Evolutionary conservation across 2,797 vertebrate genomes (phyloP).

Genomic region (Borostomias antarcticus): DNA sequence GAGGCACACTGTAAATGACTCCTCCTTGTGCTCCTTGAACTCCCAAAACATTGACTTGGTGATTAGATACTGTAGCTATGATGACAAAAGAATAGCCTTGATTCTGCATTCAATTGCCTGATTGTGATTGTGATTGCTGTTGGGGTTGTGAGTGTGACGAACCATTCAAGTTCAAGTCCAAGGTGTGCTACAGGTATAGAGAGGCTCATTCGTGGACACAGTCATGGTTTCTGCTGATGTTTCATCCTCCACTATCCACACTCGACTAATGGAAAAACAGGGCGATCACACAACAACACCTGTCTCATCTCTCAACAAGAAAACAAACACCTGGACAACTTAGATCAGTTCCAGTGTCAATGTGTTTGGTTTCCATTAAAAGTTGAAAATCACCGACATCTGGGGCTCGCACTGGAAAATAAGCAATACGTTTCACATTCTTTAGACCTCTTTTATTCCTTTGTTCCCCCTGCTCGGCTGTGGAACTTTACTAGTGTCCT

Average conservation of each 20-base stretch:
- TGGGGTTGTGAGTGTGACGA: neutral
- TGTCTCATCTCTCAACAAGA: constrained; percentile 11
- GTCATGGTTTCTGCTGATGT: constrained; percentile 5
- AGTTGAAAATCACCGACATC: constrained; percentile 38
- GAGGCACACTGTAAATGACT: too few species aligned
- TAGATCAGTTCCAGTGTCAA: constrained; percentile 30
- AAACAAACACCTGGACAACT: constrained; percentile 19
- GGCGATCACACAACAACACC: constrained; percentile 8
- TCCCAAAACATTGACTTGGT: too few species aligned
- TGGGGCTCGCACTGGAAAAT: constrained; percentile 45
- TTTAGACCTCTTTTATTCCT: constrained; percentile 47
- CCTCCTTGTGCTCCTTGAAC: too few species aligned
- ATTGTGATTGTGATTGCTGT: constrained; percentile 1
- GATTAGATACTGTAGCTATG: too few species aligned
- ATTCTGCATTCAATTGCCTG: too few species aligned
- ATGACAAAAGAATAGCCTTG: too few species aligned
- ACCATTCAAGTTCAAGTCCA: neutral
- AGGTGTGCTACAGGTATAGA: neutral
- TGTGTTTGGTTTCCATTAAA: constrained; percentile 17
- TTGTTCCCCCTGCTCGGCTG: constrained; percentile 54
- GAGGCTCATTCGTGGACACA: neutral
- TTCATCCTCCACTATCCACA: constrained; percentile 11
- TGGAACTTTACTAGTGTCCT: constrained; percentile 68
- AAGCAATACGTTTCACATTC: constrained; percentile 51
- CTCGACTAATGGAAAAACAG: constrained; percentile 34